phyloP scores from a whole-genome alignment of 2,888 invertebrate species.

The Keiferia lycopersicella region DNA sequence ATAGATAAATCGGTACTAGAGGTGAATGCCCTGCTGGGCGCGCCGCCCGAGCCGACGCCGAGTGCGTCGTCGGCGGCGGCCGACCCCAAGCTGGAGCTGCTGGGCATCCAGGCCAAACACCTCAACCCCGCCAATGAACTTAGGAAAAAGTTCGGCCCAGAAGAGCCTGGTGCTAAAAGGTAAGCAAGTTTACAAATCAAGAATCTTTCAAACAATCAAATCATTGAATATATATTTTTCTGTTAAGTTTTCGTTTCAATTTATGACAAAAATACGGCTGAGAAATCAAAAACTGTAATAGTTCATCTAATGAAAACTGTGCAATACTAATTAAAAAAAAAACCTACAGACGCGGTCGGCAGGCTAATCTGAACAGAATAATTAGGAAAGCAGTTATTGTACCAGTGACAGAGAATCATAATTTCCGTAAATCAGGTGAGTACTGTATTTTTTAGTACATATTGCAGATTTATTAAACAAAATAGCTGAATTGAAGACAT shows the following conservation, averaged over 20 bases:
- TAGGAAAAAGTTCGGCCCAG: constrained; percentile 46
- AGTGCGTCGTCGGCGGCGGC: not conserved
- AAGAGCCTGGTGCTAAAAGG: constrained; percentile 29
- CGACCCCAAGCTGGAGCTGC: constrained; percentile 29
- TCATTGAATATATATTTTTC: too few relatives aligned
- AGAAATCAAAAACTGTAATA: not conserved
- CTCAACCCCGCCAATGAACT: constrained; percentile 49
- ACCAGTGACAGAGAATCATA: constrained; percentile 32
- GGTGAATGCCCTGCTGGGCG: constrained; percentile 56
- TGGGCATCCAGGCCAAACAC: constrained; percentile 41
- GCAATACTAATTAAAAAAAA: too few relatives aligned
- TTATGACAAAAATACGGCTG: too few relatives aligned
- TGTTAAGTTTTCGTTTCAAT: too few relatives aligned
- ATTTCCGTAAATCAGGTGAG: constrained; percentile 41
- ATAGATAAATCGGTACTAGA: constrained; percentile 54
- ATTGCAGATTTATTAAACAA: too few relatives aligned
- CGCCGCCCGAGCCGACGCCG: constrained; percentile 35
- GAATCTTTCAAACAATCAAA: too few relatives aligned
- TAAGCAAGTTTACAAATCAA: not conserved
- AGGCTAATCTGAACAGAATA: constrained; percentile 35
- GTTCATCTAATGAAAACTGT: constrained; percentile 19
- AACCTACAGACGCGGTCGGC: constrained; percentile 40
- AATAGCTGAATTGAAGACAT: too few relatives aligned
- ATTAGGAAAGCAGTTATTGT: constrained; percentile 38
- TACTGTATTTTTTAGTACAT: not conserved